These are phyloP conservation scores for Corella eumyota DNA, from an alignment of 23 tunicate species.

Conservation along the genomic window DNA sequence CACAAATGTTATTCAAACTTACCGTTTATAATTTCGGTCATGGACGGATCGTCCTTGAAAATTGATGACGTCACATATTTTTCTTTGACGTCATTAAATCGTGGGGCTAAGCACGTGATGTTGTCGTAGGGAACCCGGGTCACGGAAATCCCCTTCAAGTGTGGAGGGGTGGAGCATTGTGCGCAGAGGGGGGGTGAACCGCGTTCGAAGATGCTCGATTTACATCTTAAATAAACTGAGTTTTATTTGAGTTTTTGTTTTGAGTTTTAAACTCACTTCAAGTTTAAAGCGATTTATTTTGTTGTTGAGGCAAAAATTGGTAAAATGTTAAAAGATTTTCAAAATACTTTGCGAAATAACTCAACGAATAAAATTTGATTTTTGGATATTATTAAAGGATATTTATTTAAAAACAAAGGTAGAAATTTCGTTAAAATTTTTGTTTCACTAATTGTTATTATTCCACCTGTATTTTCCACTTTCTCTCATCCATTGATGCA, in stretches of 20 bases:
- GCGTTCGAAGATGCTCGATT: conserved; percentile 14
- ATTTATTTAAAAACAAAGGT: too few relatives aligned
- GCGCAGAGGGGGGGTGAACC: conserved; percentile 21
- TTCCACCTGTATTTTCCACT: conserved; percentile 40
- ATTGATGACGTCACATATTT: background rate
- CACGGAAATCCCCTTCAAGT: conserved; percentile 7
- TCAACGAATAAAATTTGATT: too few relatives aligned
- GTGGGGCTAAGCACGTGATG: conserved; percentile 49
- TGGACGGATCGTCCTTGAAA: conserved; percentile 5
- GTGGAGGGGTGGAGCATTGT: conserved; percentile 13
- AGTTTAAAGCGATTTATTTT: too few relatives aligned
- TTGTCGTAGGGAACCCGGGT: conserved; percentile 14
- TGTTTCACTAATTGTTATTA: background rate
- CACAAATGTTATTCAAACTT: background rate
- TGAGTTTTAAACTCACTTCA: too few relatives aligned
- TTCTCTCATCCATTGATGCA: conserved; percentile 54
- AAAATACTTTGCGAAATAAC: too few relatives aligned
- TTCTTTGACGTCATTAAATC: background rate
- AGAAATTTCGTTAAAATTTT: too few relatives aligned
- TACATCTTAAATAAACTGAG: conserved; percentile 21
- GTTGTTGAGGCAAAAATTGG: too few relatives aligned
- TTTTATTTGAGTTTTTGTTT: background rate
- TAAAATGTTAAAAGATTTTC: too few relatives aligned
- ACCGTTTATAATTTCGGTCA: conserved; percentile 29
- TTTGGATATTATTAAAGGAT: too few relatives aligned